Conservation (phyloP, 2,888 invertebrate genomes). For the Augiades crinisus region DNA sequence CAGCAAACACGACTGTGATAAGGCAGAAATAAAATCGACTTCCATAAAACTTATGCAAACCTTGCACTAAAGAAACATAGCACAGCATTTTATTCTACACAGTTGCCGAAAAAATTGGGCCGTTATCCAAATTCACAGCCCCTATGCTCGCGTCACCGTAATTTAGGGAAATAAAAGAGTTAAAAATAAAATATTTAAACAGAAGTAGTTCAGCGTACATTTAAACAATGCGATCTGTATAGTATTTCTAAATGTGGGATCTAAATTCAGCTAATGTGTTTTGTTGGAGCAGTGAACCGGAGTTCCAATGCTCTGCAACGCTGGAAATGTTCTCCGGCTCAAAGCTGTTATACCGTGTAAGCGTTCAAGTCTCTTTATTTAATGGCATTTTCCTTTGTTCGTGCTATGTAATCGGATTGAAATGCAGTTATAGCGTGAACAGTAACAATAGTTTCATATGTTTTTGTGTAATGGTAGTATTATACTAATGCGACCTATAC, state of each 20-base stretch:
- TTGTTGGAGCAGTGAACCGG: conserved; percentile 27
- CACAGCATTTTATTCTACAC: background rate
- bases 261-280: conserved; percentile 31
- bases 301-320: conserved; percentile 18
- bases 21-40: background rate
- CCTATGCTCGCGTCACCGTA: conserved; percentile 10
- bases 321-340: conserved; percentile 6
- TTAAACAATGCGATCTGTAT: conserved; percentile 4
- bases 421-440: conserved; percentile 2
- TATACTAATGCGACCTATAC: no score
- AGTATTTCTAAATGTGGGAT: conserved; percentile 24
- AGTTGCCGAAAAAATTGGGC: conserved; percentile 4
- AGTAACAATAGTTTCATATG: background rate
- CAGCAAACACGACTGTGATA: no score
- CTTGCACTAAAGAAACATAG: background rate
- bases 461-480: no score
- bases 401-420: conserved; percentile 16
- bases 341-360: conserved; percentile 21
- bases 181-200: conserved; percentile 4
- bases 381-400: conserved; percentile 19
- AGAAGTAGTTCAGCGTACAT: conserved; percentile 1
- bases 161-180: conserved; percentile 10
- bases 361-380: conserved; percentile 16
- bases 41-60: background rate
- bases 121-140: background rate